These are phyloP conservation scores for Amblyjoppa fuscipennis DNA, from an alignment of 2,888 invertebrate genomes.

Conservation along the genomic window DNA sequence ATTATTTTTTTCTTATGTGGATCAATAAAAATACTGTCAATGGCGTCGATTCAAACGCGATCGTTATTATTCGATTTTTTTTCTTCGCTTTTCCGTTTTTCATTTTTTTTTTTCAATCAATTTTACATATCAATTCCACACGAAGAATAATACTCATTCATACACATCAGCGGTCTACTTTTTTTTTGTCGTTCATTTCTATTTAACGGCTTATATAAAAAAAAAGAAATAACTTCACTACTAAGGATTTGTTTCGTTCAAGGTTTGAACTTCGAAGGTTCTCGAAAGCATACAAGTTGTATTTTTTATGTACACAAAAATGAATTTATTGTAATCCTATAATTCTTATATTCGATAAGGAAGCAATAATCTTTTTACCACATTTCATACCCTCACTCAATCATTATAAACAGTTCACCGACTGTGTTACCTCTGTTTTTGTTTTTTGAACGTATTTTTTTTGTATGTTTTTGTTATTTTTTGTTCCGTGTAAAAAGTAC, in stretches of 20 bases:
- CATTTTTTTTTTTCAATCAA: slow-evolving; percentile 18
- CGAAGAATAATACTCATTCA: slow-evolving; percentile 48
- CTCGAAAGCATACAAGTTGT: slow-evolving; percentile 78
- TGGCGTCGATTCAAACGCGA: slow-evolving; percentile 46
- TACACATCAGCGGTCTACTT: slow-evolving; percentile 26
- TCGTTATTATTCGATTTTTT: slow-evolving; percentile 34
- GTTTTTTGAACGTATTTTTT: slow-evolving; percentile 67
- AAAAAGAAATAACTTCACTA: slow-evolving; percentile 44
- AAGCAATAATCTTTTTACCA: slow-evolving; percentile 82
- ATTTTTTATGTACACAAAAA: slow-evolving; percentile 77
- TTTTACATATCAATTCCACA: slow-evolving; percentile 41
- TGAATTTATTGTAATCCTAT: slow-evolving; percentile 76
- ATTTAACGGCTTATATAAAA: slow-evolving; percentile 8
- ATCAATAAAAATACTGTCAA: slow-evolving; percentile 66
- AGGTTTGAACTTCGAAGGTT: slow-evolving; percentile 60
- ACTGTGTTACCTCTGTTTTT: slow-evolving; percentile 63
- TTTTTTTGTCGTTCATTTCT: slow-evolving; percentile 13
- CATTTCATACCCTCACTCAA: slow-evolving; percentile 74
- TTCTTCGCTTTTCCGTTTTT: slow-evolving; percentile 17
- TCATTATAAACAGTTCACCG: slow-evolving; percentile 76
- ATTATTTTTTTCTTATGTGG: slow-evolving; percentile 27
- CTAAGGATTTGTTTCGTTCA: slow-evolving; percentile 50
- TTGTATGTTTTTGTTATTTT: slow-evolving; percentile 46
- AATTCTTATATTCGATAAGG: slow-evolving; percentile 79
- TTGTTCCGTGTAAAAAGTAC: slow-evolving; percentile 80